Base-by-base conservation (phyloP, 2,888 invertebrate genomes). In the Lasioglossum pauxillum region DNA sequence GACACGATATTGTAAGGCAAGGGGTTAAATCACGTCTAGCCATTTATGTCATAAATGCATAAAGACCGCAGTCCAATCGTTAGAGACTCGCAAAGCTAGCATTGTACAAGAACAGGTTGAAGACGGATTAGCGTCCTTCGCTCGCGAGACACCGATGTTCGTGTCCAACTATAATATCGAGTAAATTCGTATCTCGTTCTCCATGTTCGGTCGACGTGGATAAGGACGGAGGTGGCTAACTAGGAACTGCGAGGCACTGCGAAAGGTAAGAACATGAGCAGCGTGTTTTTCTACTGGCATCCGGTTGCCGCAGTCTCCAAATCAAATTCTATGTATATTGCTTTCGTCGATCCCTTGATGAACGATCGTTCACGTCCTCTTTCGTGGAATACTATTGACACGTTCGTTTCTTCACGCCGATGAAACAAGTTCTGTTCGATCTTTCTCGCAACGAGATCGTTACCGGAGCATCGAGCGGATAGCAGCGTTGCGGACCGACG, bases 201-300 rank as follows among this genome's bases (percentile, higher is more conserved):
- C 78, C 53, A 78, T 75, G 83, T 64, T 85, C 85, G 84, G 60
- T 89, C 88, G 76, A 82, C 84, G 82, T 84, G 90, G 87, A 84
- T 86, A 88, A 92, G 94, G 94, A 95, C 94, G 94, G 95, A 94
- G 92, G 91, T 92, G 92, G 90, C 92, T 93, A 93, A 88, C 82
- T 94, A 94, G 94, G 94, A 95, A 94, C 94, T 94, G 92, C 93
- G 90, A 91, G 89, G 87, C 87, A 90, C 88, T 86, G 89, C 87
- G 84, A 86, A 87, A 83, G 84, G 79, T 86, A 71, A 90, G 88
- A 80, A 88, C 82, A 44, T 75, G 89, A 88, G 86, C 91, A 86
- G 83, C 88, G 83, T 67, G 64, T 67, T 31, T 89, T 89, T 78
- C 64, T 78, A 84, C 78, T 81, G 87, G 86, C 86, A 84, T 72